phyloP scores from a whole-genome alignment of 2,797 vertebrate species.

The Orestias chungarensis region DNA sequence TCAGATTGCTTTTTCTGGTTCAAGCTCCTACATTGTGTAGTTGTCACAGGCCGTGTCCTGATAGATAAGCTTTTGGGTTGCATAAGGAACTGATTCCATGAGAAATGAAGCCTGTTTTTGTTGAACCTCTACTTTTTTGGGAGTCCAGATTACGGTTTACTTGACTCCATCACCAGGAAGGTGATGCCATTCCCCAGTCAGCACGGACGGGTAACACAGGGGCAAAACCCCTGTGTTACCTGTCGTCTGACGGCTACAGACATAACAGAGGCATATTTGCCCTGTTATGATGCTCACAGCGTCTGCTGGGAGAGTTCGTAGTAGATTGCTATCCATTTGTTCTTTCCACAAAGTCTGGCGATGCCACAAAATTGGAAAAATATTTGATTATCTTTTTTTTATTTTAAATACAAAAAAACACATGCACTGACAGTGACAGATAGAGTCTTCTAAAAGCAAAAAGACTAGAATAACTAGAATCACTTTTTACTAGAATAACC shows the following conservation, averaged over 20 bases:
- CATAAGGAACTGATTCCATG: constrained; percentile 1
- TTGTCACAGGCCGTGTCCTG: not conserved
- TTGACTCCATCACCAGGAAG: constrained; percentile 1
- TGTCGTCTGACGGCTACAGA: constrained; percentile 2
- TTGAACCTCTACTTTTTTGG: not conserved
- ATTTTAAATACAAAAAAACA: not conserved
- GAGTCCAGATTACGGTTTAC: not conserved
- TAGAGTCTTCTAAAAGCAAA: too few relatives aligned
- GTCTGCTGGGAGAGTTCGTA: not conserved
- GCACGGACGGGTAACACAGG: not conserved
- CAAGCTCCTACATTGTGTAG: not conserved
- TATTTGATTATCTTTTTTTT: too few relatives aligned
- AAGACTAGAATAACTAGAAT: too few relatives aligned
- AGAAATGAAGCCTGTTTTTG: not conserved
- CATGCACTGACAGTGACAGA: not conserved
- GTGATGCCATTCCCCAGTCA: not conserved
- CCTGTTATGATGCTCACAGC: not conserved
- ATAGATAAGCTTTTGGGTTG: not conserved
- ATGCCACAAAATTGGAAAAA: not conserved
- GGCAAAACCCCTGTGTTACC: not conserved
- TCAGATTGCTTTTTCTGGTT: not conserved
- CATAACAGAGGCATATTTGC: not conserved
- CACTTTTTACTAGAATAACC: not conserved
- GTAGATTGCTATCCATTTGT: not conserved
- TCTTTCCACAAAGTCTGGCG: too few relatives aligned